Conservation (phyloP, 2,888 invertebrate genomes). For the Cantharis nigra region DNA sequence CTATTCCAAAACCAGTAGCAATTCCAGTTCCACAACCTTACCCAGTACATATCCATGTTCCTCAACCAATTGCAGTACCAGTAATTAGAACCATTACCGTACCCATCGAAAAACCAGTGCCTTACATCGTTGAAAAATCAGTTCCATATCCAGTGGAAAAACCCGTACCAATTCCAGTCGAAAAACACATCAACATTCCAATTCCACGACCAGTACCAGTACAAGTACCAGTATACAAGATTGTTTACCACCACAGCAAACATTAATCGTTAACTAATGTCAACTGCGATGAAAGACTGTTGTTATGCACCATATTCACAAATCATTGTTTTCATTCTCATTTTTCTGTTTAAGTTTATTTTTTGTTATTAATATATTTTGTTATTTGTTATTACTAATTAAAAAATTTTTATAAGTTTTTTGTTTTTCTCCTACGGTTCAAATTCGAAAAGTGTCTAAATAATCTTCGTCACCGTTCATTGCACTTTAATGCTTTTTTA, state of each 20-base stretch:
- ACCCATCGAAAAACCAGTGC: slow-evolving; percentile 74
- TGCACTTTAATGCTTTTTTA: background rate
- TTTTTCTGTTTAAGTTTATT: slow-evolving; percentile 15
- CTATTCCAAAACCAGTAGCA: slow-evolving; percentile 70
- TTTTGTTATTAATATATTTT: slow-evolving; percentile 8
- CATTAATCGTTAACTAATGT: slow-evolving; percentile 39
- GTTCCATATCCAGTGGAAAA: slow-evolving; percentile 70
- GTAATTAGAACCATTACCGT: slow-evolving; percentile 70
- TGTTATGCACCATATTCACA: slow-evolving; percentile 28
- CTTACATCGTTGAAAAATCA: slow-evolving; percentile 69
- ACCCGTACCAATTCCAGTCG: slow-evolving; percentile 70
- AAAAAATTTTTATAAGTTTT: background rate
- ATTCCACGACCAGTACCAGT: slow-evolving; percentile 72
- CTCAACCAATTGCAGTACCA: slow-evolving; percentile 70
- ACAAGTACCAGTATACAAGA: slow-evolving; percentile 73
- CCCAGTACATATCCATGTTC: slow-evolving; percentile 70
- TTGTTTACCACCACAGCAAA: slow-evolving; percentile 72
- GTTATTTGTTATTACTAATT: background rate
- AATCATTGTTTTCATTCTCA: slow-evolving; percentile 25
- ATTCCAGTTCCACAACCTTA: slow-evolving; percentile 71
- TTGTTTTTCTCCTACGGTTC: background rate
- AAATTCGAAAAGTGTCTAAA: background rate
- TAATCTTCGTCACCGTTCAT: background rate
- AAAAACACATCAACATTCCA: slow-evolving; percentile 70
- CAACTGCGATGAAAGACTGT: slow-evolving; percentile 22